Percentiles rank a stretch among this genome's conserved stretches.
phyloP scores from a whole-genome alignment of 2,113 vertebrate genomes.

The Willisornis vidua region DNA sequence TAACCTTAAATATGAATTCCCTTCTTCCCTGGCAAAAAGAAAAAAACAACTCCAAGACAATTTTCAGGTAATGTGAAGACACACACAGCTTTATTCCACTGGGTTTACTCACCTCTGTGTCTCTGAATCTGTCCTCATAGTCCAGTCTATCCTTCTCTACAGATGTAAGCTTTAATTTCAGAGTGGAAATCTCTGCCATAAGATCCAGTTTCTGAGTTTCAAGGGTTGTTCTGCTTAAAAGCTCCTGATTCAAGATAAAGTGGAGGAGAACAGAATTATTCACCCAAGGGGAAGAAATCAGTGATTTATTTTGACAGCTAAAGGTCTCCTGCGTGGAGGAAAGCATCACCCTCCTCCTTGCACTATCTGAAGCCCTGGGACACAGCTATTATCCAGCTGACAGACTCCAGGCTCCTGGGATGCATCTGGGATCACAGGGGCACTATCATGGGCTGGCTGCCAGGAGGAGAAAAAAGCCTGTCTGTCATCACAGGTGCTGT shows the following conservation, averaged over 20 bases:
- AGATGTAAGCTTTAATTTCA: constrained; percentile 89
- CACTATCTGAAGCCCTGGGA: neutral
- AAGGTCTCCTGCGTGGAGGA: neutral
- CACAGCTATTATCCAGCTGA: neutral
- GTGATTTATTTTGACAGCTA: neutral
- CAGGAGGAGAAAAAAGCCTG: neutral
- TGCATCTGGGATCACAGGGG: neutral
- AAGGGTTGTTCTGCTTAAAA: constrained; percentile 88
- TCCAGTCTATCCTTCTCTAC: constrained; percentile 89
- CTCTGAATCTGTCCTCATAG: constrained; percentile 87
- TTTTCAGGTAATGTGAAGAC: neutral
- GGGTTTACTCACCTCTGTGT: constrained; percentile 83
- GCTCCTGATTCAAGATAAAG: constrained; percentile 80
- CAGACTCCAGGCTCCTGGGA: neutral
- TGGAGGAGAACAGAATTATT: neutral
- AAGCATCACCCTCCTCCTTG: neutral
- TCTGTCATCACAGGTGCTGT: neutral
- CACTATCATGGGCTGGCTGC: neutral
- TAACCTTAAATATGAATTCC: neutral
- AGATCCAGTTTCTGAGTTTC: constrained; percentile 95
- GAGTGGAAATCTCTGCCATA: constrained; percentile 91
- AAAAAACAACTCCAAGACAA: neutral
- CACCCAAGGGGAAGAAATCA: neutral
- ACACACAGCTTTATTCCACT: neutral
- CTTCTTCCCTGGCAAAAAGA: neutral